These are phyloP conservation scores for Diplodus sargus DNA, from an alignment of 2,797 vertebrate genomes.

Conservation along the genomic window DNA sequence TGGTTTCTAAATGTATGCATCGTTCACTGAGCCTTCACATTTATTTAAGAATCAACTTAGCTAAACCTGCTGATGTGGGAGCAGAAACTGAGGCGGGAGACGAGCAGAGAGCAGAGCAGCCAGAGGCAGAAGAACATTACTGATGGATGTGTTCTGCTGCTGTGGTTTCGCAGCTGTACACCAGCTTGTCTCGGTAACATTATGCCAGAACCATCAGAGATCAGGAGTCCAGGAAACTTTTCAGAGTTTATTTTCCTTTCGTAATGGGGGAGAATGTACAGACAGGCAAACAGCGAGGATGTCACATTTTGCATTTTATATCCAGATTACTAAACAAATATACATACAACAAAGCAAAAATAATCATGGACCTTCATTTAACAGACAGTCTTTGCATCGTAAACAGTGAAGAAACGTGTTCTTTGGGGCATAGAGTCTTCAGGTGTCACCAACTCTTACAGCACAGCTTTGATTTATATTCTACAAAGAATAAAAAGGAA, in stretches of 20 bases:
- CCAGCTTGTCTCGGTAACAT: constrained; percentile 2
- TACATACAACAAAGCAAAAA: constrained; percentile 60
- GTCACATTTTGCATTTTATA: constrained; percentile 75
- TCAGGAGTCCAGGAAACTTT: constrained; percentile 32
- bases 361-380: constrained; percentile 52
- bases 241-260: constrained; percentile 74
- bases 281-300: constrained; percentile 79
- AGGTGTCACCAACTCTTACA: constrained; percentile 12
- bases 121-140: background rate
- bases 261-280: constrained; percentile 69
- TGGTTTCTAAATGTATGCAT: constrained; percentile 7
- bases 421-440: constrained; percentile 37
- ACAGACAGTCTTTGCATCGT: constrained; percentile 16
- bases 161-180: background rate
- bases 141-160: background rate
- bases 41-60: constrained; percentile 2
- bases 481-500: background rate
- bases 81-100: background rate
- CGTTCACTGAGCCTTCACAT: background rate
- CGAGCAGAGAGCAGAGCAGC: background rate
- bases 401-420: constrained; percentile 37
- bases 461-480: constrained; percentile 18
- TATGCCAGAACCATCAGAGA: constrained; percentile 12
- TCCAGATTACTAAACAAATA: constrained; percentile 67
- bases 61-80: constrained; percentile 18